A percentile compares a stretch with the other conserved stretches of the same genome.
phyloP scores from a whole-genome alignment of 2,888 invertebrate genomes.

The Drosophila antonietae region DNA sequence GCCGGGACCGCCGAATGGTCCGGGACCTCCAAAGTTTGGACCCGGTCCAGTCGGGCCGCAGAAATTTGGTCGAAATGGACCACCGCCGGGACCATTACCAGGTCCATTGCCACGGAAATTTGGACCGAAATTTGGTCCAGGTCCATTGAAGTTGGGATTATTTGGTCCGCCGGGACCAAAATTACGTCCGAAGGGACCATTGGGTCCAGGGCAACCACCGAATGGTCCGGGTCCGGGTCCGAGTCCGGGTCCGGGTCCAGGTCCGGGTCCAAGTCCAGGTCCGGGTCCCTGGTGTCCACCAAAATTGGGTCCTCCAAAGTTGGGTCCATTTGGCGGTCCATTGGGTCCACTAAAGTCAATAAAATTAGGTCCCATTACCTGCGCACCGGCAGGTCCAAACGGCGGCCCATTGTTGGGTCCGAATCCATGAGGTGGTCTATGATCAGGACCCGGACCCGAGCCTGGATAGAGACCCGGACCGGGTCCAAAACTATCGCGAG shows the following conservation, averaged over 20 bases:
- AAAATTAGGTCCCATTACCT: slow-evolving; percentile 41
- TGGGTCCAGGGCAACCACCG: slow-evolving; percentile 25
- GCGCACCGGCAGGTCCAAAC: slow-evolving; percentile 19
- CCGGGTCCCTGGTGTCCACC: slow-evolving; percentile 27
- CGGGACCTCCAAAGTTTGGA: slow-evolving; percentile 31
- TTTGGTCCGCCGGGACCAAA: slow-evolving; percentile 43
- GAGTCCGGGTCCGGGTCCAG: neutral
- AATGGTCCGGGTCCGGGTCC: slow-evolving; percentile 10
- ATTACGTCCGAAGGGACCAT: slow-evolving; percentile 42
- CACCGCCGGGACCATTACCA: slow-evolving; percentile 26
- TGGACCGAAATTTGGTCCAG: slow-evolving; percentile 32
- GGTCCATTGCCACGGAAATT: slow-evolving; percentile 38
- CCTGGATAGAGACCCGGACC: neutral
- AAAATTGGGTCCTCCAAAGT: slow-evolving; percentile 37
- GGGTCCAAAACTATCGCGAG: slow-evolving; percentile 2
- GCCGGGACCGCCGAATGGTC: slow-evolving; percentile 28
- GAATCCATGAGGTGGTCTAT: slow-evolving; percentile 12
- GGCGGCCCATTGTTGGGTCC: slow-evolving; percentile 25
- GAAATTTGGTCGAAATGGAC: slow-evolving; percentile 44
- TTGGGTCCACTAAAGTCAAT: slow-evolving; percentile 30
- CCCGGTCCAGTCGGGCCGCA: slow-evolving; percentile 44
- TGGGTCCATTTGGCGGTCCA: slow-evolving; percentile 20
- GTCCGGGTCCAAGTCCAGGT: neutral
- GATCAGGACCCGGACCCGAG: slow-evolving; percentile 16
- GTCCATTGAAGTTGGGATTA: slow-evolving; percentile 36